A percentile compares a stretch with the other conserved stretches of the same genome.
Evolutionary conservation across 2,113 vertebrate genomes (phyloP).

Genomic region (Bettongia penicillata): DNA sequence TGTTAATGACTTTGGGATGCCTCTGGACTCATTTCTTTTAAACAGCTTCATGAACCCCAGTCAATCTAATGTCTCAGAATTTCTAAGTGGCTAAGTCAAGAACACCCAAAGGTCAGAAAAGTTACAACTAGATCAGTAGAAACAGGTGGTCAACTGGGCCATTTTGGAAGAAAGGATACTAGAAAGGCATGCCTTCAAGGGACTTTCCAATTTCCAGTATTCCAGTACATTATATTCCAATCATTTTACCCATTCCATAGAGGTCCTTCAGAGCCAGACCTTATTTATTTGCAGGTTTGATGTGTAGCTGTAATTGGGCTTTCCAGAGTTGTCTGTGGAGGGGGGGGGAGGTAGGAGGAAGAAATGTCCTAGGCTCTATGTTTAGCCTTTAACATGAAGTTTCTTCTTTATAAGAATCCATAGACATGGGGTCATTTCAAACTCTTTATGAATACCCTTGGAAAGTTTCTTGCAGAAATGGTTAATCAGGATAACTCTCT

Average conservation of each 20-base stretch:
- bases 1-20: too few species aligned
- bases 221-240: neutral
- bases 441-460: neutral
- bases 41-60: neutral
- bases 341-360: neutral
- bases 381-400: neutral
- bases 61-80: neutral
- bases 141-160: neutral
- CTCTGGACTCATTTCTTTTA: neutral
- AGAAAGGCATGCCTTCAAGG: neutral
- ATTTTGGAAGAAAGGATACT: too few species aligned
- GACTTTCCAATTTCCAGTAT: neutral
- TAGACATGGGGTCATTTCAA: neutral
- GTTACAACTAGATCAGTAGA: neutral
- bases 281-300: neutral
- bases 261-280: neutral
- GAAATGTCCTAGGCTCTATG: neutral
- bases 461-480: neutral
- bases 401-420: neutral
- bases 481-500: neutral
- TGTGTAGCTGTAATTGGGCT: neutral
- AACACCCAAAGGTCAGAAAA: neutral
- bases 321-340: neutral
- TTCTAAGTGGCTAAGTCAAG: neutral
- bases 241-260: neutral